Percentiles rank a stretch among this genome's conserved stretches.
These are phyloP conservation scores for Xyliphius kryptos DNA, from an alignment of 2,113 vertebrate genomes.

Conservation along the genomic window DNA sequence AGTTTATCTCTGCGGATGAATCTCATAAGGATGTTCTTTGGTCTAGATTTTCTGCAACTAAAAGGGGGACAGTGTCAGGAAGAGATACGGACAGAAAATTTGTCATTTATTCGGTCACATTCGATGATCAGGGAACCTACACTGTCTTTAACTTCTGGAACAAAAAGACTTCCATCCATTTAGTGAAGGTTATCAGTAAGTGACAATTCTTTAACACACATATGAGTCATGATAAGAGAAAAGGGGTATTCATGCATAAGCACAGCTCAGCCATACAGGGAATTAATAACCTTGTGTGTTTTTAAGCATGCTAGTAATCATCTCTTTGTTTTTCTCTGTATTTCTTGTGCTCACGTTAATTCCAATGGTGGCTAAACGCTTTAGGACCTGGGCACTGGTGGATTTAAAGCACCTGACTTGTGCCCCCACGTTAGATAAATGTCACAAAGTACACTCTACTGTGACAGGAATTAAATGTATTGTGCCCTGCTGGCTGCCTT, in stretches of 20 bases:
- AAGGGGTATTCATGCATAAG: not conserved
- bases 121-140: conserved; percentile 54
- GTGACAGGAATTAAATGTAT: too few species aligned
- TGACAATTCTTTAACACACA: not conserved
- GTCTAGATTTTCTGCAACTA: not conserved
- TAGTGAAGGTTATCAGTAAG: conserved; percentile 49
- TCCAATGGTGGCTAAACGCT: too few species aligned
- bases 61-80: conserved; percentile 40
- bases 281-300: too few species aligned
- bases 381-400: too few species aligned
- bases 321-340: too few species aligned
- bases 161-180: conserved; percentile 33
- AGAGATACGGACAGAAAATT: conserved; percentile 37
- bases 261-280: not conserved
- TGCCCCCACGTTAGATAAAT: too few species aligned
- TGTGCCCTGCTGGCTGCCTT: too few species aligned
- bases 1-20: conserved; percentile 30
- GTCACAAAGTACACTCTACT: too few species aligned
- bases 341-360: too few species aligned
- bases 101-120: conserved; percentile 40
- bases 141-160: conserved; percentile 40
- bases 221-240: not conserved
- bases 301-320: too few species aligned
- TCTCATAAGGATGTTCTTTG: not conserved
- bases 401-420: too few species aligned